These are phyloP conservation scores for Leptarthrus brevirostris DNA, from an alignment of 2,888 invertebrate genomes.

Conservation along the genomic window DNA sequence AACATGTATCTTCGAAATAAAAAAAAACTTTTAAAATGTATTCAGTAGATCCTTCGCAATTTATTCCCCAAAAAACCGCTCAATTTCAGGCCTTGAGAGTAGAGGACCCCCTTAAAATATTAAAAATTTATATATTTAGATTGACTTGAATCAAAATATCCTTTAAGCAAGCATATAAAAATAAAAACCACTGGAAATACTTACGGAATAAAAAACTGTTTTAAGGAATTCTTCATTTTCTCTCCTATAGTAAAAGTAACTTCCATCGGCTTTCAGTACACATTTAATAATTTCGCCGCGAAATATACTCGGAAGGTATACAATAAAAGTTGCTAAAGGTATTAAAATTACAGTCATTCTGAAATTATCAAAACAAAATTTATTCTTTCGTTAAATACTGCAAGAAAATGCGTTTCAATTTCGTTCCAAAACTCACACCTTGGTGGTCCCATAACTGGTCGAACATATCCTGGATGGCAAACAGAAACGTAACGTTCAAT, in stretches of 20 bases:
- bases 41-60: too few relatives aligned
- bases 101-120: too few relatives aligned
- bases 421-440: slow-evolving; percentile 62
- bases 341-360: slow-evolving; percentile 73
- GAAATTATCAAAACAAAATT: slow-evolving; percentile 11
- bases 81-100: too few relatives aligned
- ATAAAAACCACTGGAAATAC: too few relatives aligned
- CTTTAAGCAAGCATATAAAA: too few relatives aligned
- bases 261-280: slow-evolving; percentile 68
- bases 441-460: slow-evolving; percentile 75
- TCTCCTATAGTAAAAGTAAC: slow-evolving; percentile 71
- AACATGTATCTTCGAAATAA: too few relatives aligned
- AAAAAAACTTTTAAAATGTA: too few relatives aligned
- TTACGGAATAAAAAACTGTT: slow-evolving; percentile 70
- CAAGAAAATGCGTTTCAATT: neutral
- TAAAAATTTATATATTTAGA: too few relatives aligned
- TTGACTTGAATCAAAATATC: too few relatives aligned
- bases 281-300: slow-evolving; percentile 72
- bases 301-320: slow-evolving; percentile 78
- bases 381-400: neutral
- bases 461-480: slow-evolving; percentile 76
- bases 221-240: slow-evolving; percentile 69
- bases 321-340: slow-evolving; percentile 73
- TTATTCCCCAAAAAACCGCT: too few relatives aligned
- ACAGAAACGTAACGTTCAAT: slow-evolving; percentile 81